Conservation (phyloP, 1,140 invertebrate genomes). For the Drosophila tropicalis region DNA sequence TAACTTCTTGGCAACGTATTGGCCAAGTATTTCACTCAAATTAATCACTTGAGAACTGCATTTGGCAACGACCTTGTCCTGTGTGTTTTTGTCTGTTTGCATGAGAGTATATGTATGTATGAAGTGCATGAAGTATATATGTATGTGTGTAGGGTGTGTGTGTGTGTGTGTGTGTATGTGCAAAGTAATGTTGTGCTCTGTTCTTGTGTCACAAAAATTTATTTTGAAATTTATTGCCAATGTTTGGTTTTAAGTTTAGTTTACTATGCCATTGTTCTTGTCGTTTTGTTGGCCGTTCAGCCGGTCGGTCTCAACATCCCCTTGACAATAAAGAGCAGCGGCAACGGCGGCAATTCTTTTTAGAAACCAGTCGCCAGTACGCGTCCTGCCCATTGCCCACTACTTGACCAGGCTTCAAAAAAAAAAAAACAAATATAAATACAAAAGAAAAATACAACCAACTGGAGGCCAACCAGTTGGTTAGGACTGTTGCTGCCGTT, state of each 20-base stretch:
- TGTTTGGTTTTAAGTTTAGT: conserved; percentile 58
- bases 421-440: not conserved
- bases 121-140: conserved; percentile 24
- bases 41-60: conserved; percentile 37
- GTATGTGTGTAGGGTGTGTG: not conserved
- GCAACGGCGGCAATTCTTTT: conserved; percentile 50
- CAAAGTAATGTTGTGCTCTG: not conserved
- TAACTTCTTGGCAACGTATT: conserved; percentile 4
- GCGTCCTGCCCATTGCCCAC: conserved; percentile 58
- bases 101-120: conserved; percentile 26
- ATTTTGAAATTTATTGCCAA: conserved; percentile 65
- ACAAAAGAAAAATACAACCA: conserved; percentile 36
- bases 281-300: not conserved
- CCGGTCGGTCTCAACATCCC: conserved; percentile 23
- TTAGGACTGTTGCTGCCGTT: conserved; percentile 31
- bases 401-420: conserved; percentile 30
- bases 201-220: conserved; percentile 50
- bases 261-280: conserved; percentile 75
- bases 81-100: conserved; percentile 13
- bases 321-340: conserved; percentile 68
- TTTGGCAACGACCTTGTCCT: conserved; percentile 64
- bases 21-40: conserved; percentile 16
- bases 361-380: conserved; percentile 51
- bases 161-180: not conserved
- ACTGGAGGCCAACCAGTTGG: conserved; percentile 64